A percentile compares a stretch with the other conserved stretches of the same genome.
Conservation (phyloP, 2,113 vertebrate species). For the Bambusicola thoracicus region DNA sequence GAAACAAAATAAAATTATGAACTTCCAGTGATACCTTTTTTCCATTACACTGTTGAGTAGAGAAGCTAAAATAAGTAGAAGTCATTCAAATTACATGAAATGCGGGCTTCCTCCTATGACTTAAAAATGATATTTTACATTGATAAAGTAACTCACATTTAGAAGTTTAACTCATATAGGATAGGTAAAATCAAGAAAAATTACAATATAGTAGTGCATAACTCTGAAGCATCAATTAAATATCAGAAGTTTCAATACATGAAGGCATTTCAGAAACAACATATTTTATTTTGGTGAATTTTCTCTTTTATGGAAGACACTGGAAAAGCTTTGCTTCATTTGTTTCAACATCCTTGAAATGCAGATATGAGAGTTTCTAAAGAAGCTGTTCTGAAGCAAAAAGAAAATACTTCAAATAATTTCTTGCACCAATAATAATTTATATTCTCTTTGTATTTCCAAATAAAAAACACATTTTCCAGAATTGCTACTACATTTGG, state of each 20-base stretch:
- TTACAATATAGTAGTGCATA: not conserved
- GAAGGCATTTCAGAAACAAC: not conserved
- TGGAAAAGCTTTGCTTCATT: not conserved
- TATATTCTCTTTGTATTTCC: not conserved
- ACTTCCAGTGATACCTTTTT: not conserved
- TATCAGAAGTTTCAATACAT: not conserved
- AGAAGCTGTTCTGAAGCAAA: not conserved
- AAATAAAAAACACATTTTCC: not conserved
- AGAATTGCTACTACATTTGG: not conserved
- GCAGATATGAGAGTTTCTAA: accelerated
- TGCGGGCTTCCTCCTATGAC: accelerated
- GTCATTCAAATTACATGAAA: not conserved
- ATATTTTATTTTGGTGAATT: not conserved
- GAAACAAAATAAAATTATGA: not conserved
- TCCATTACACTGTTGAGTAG: not conserved
- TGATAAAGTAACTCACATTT: not conserved
- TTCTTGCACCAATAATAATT: not conserved
- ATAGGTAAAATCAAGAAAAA: not conserved
- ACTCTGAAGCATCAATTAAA: not conserved
- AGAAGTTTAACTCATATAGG: not conserved
- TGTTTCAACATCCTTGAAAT: not conserved
- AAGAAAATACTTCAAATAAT: not conserved
- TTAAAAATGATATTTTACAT: not conserved
- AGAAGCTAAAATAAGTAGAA: not conserved
- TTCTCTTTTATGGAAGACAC: not conserved